Conservation (phyloP, 2,113 vertebrate genomes). For the Grammomys surdaster region DNA sequence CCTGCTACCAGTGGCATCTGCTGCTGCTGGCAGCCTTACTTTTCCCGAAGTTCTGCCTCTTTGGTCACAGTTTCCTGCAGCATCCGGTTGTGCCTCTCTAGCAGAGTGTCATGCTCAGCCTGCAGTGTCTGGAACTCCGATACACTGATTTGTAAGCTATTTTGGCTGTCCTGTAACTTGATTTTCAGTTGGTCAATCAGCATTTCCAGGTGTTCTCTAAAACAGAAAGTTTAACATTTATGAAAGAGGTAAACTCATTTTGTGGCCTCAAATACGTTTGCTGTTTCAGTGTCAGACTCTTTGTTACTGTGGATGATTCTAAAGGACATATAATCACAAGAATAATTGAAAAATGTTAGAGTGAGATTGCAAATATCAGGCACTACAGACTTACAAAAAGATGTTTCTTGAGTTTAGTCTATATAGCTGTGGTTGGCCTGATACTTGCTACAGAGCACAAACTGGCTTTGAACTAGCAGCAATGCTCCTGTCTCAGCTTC, state of each 20-base stretch:
- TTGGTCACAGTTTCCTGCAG: slow-evolving; percentile 95
- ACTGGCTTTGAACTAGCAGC: not conserved
- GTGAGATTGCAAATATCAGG: slow-evolving; percentile 26
- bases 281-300: not conserved
- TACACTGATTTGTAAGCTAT: slow-evolving; percentile 88
- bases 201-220: slow-evolving; percentile 92
- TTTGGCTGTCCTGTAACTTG: slow-evolving; percentile 93
- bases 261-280: slow-evolving; percentile 36
- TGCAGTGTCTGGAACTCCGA: slow-evolving; percentile 94
- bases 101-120: slow-evolving; percentile 93
- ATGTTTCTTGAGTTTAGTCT: slow-evolving; percentile 27
- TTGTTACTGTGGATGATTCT: not conserved
- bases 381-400: not conserved
- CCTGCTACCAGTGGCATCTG: not conserved
- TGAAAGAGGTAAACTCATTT: slow-evolving; percentile 35
- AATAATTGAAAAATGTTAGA: not conserved
- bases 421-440: not conserved
- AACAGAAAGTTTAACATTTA: slow-evolving; percentile 3
- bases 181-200: slow-evolving; percentile 92
- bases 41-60: slow-evolving; percentile 97
- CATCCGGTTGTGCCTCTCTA: slow-evolving; percentile 97
- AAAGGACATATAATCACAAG: not conserved
- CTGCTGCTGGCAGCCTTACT: slow-evolving; percentile 85
- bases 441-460: not conserved
- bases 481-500: not conserved